These are phyloP conservation scores for Pristionchus mayeri DNA, from an alignment of 2,888 invertebrate species.

Conservation along the genomic window DNA sequence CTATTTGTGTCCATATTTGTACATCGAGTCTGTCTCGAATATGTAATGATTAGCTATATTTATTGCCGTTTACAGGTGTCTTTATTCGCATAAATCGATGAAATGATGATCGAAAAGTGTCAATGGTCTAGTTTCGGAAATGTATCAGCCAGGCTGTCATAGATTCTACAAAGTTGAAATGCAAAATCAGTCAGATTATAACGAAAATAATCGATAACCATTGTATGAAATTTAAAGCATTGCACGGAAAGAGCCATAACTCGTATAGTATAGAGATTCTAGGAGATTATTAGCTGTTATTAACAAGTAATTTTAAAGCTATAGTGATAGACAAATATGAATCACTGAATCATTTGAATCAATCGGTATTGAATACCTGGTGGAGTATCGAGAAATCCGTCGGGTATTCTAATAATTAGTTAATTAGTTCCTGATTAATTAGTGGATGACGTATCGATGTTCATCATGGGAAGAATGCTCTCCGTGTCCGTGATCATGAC, in stretches of 20 bases:
- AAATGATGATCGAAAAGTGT: neutral
- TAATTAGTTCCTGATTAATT: too few species aligned
- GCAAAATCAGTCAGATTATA: neutral
- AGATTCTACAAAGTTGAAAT: neutral
- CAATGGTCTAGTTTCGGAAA: neutral
- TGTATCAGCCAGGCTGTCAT: constrained; percentile 26
- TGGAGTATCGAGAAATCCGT: too few species aligned
- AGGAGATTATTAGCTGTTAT: neutral
- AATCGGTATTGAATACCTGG: too few species aligned
- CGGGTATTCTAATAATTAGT: neutral
- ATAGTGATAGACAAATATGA: neutral
- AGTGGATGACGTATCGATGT: too few species aligned
- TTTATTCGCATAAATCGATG: constrained; percentile 6
- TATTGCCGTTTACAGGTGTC: too few species aligned
- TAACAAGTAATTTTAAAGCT: neutral
- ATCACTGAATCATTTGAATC: too few species aligned
- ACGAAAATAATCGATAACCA: neutral
- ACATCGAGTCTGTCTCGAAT: too few species aligned
- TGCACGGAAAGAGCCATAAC: neutral
- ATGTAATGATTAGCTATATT: too few species aligned
- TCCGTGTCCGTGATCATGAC: neutral
- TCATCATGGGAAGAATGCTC: too few species aligned
- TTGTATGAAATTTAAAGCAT: neutral
- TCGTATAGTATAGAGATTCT: constrained; percentile 7
- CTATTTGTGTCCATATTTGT: too few species aligned